These are phyloP conservation scores for Smutsia gigantea DNA, from an alignment of 2,797 vertebrate genomes.

Conservation along the genomic window DNA sequence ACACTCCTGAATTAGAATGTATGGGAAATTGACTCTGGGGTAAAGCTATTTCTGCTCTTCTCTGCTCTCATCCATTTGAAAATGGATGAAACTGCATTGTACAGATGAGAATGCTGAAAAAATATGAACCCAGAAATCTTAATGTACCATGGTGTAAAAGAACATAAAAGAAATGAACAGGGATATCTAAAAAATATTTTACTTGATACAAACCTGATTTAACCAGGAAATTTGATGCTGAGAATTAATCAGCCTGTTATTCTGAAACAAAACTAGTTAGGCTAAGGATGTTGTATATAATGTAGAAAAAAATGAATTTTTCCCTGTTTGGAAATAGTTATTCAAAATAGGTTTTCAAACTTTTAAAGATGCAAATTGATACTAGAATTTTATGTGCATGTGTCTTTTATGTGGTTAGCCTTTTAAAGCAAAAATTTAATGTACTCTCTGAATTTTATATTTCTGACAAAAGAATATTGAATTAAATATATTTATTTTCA, in stretches of 20 bases:
- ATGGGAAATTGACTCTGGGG: constrained; percentile 78
- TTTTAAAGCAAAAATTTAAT: constrained; percentile 17
- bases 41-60: constrained; percentile 76
- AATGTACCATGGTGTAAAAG: neutral
- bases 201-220: constrained; percentile 28
- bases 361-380: constrained; percentile 42
- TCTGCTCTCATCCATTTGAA: constrained; percentile 67
- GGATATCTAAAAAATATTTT: constrained; percentile 63
- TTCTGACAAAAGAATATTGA: constrained; percentile 34
- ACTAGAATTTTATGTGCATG: neutral
- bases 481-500: constrained; percentile 25
- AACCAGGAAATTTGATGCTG: constrained; percentile 47
- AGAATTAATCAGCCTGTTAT: constrained; percentile 51
- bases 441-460: neutral
- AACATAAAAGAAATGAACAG: constrained; percentile 49
- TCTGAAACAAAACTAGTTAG: constrained; percentile 44
- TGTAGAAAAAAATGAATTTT: neutral
- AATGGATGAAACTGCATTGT: constrained; percentile 45
- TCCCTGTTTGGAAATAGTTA: neutral
- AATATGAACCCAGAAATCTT: constrained; percentile 47
- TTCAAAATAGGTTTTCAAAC: constrained; percentile 47
- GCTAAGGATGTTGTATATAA: neutral
- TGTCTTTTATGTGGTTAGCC: neutral
- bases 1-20: constrained; percentile 78
- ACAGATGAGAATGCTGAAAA: constrained; percentile 62